These are phyloP conservation scores for Tenualosa thibaudeaui DNA, from an alignment of 2,797 vertebrate genomes.

Conservation along the genomic window DNA sequence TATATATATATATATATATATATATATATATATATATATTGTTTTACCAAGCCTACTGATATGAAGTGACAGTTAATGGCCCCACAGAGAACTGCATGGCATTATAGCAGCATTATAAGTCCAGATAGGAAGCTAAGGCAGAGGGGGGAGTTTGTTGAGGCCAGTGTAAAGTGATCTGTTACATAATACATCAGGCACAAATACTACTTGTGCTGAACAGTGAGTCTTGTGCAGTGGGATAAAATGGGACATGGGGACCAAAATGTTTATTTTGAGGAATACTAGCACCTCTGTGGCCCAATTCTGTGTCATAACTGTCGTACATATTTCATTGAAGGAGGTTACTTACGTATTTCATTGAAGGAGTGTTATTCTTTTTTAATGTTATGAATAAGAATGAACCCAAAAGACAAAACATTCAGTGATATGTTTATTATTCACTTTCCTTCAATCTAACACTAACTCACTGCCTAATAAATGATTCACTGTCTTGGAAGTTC, in stretches of 20 bases:
- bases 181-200: slow-evolving; percentile 11
- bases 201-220: not conserved
- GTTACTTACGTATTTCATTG: too few relatives aligned
- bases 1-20: not conserved
- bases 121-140: not conserved
- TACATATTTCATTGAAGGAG: not conserved
- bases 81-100: not conserved
- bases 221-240: not conserved
- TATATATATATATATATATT: not conserved
- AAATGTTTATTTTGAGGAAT: not conserved
- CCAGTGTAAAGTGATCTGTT: slow-evolving; percentile 4
- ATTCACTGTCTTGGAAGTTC: not conserved
- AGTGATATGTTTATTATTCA: not conserved
- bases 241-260: not conserved
- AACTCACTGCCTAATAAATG: not conserved
- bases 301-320: not conserved
- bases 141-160: not conserved
- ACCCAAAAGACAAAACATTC: not conserved
- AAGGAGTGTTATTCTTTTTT: not conserved
- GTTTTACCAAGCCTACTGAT: not conserved
- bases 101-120: not conserved
- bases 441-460: not conserved
- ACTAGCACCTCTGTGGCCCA: not conserved
- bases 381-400: not conserved
- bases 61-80: not conserved